Base-by-base conservation (phyloP, 2,797 vertebrate genomes). In the Hypotaenidia philippensis region DNA sequence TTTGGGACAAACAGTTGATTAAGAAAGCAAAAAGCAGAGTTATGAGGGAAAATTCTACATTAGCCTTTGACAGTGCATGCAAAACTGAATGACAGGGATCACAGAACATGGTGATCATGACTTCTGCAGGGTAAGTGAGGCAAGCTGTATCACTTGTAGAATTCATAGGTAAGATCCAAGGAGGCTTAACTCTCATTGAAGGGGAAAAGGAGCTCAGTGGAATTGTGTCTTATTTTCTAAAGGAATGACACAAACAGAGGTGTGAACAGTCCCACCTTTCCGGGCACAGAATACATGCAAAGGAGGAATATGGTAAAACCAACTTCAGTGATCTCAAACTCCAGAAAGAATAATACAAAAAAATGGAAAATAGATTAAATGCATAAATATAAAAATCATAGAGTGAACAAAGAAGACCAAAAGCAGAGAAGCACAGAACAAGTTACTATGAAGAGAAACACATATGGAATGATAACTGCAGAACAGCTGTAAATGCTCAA, bases 261-360 rank as follows among this genome's bases (percentile, higher is more conserved):
- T 40, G 11, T 29, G 82, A 71, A 71, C 10, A 65, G 65, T 68
- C n/a, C 25, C 31, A 57, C 14, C 18, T 69, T 63, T 20, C 15
- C 61, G 17, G 20, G 3, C 1, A 0, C 22, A 4, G 14, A 61
- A 53, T 44, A 72, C 0, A 41, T 10, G 38, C 0, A 7, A 52
- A 71, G 83, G 21, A 72, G 10, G 16, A 83, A 75, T 38, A 53
- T 45, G 34, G 21, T 45, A 10, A 76, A 53, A 14, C 6, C 13
- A 76, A 31, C 44, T 65, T 63, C 1, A 83, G 40, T 20, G 6
- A 77, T 32, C 40, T 31, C 18, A 65, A 87, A 61, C 8, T 36
- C 36, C 12, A 82, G 22, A 77, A 74, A 50, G 0, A 74, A 29
- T 22, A 3, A 70, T 50, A 29, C 20, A 4, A 47, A 41, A 49